A percentile compares a stretch with the other conserved stretches of the same genome.
phyloP scores from a whole-genome alignment of 23 tunicate species.

The Trididemnum miniatum region DNA sequence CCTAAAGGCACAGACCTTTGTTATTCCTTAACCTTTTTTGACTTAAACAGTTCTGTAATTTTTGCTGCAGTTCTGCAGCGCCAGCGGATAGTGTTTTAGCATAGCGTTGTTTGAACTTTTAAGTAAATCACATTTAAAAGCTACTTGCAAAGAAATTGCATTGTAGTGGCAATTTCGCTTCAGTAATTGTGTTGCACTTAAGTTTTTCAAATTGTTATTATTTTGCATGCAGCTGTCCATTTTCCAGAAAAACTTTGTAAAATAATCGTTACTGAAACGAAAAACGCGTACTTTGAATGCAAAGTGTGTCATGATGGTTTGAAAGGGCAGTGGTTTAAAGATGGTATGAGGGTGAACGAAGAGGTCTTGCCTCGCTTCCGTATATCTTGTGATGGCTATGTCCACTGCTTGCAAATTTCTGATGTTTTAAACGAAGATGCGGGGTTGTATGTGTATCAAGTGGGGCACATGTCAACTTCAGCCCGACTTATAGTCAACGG shows the following conservation, averaged over 20 bases:
- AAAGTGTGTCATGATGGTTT: constrained; percentile 54
- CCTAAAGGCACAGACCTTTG: too few species aligned
- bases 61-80: too few species aligned
- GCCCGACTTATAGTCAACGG: constrained; percentile 57
- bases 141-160: too few species aligned
- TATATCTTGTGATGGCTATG: constrained; percentile 1
- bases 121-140: too few species aligned
- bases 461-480: constrained; percentile 61
- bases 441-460: constrained; percentile 58
- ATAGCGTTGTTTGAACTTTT: too few species aligned
- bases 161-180: too few species aligned
- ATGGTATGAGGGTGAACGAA: constrained; percentile 50
- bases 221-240: not conserved
- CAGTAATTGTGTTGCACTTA: too few species aligned
- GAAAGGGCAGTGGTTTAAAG: constrained; percentile 63
- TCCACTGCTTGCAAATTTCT: constrained; percentile 15
- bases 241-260: constrained; percentile 9
- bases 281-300: constrained; percentile 50
- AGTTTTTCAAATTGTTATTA: too few species aligned
- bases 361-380: constrained; percentile 24
- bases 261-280: constrained; percentile 42
- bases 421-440: constrained; percentile 49
- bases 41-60: too few species aligned
- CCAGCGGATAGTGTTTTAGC: too few species aligned
- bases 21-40: too few species aligned